Conservation (phyloP, 2,113 vertebrate species). For the Sminthopsis crassicaudata region DNA sequence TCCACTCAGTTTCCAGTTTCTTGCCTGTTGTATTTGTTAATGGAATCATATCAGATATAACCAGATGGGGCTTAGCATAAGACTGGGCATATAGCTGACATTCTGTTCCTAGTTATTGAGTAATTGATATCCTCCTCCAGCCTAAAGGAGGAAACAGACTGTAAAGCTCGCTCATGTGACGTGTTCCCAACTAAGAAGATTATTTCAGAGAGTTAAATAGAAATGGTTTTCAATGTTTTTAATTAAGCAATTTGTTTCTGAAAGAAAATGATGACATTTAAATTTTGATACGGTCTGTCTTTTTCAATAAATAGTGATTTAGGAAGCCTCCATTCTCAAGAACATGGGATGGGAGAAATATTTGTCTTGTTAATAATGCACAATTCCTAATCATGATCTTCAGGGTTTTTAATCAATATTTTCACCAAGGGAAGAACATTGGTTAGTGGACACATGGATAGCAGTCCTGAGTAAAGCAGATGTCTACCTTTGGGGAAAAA, state of each 20-base stretch:
- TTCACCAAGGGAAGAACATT: not conserved
- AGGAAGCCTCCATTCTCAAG: conserved; percentile 27
- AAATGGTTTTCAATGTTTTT: conserved; percentile 37
- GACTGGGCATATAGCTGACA: not conserved
- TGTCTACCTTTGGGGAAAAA: not conserved
- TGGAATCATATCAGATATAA: not conserved
- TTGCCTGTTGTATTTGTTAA: not conserved
- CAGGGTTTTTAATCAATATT: not conserved
- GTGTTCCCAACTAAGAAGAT: conserved; percentile 22
- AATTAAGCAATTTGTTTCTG: conserved; percentile 42
- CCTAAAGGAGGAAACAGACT: not conserved
- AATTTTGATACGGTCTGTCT: conserved; percentile 37
- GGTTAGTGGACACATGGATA: not conserved
- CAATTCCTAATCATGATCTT: not conserved
- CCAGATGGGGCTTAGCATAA: not conserved
- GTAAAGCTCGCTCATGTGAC: not conserved
- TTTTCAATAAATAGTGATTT: conserved; percentile 36
- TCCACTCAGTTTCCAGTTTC: too few relatives aligned
- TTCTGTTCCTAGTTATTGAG: not conserved
- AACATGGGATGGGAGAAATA: not conserved
- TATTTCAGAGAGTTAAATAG: conserved; percentile 44
- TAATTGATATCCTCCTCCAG: not conserved
- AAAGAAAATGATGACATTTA: conserved; percentile 63
- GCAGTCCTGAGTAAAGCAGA: not conserved
- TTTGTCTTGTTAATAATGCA: not conserved